Conservation (phyloP, 1,140 invertebrate genomes). For the Agraylea sexmaculata region DNA sequence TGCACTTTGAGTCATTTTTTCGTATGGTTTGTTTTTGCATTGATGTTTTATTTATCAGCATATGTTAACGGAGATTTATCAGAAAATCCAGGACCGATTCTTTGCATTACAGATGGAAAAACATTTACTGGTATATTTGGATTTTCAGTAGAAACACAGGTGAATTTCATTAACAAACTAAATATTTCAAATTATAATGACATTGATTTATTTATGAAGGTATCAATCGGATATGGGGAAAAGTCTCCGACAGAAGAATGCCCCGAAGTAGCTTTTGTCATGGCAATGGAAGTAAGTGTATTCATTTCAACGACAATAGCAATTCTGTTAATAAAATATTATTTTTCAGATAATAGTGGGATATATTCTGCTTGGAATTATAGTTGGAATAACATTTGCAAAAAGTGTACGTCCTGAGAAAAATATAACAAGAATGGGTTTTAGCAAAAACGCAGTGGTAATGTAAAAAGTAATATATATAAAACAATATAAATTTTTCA, state of each 20-base stretch:
- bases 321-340: too few relatives aligned
- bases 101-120: constrained; percentile 28
- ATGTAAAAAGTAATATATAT: constrained; percentile 14
- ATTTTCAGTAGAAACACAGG: constrained; percentile 42
- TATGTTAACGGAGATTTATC: constrained; percentile 35
- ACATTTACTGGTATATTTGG: constrained; percentile 37
- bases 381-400: constrained; percentile 41
- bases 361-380: constrained; percentile 33
- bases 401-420: constrained; percentile 38
- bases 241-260: constrained; percentile 68
- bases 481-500: constrained; percentile 1
- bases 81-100: constrained; percentile 24
- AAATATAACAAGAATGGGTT: constrained; percentile 32
- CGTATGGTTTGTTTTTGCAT: not conserved
- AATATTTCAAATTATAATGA: constrained; percentile 1
- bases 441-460: constrained; percentile 42
- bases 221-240: constrained; percentile 50
- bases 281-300: constrained; percentile 25
- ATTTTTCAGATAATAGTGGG: constrained; percentile 37
- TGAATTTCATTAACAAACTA: constrained; percentile 1
- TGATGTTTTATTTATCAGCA: constrained; percentile 18
- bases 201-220: constrained; percentile 11
- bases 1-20: constrained; percentile 19
- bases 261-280: constrained; percentile 59
- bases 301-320: not conserved